Evolutionary conservation across 2,113 vertebrate genomes (phyloP).

Genomic region (Protobothrops flavoviridis): DNA sequence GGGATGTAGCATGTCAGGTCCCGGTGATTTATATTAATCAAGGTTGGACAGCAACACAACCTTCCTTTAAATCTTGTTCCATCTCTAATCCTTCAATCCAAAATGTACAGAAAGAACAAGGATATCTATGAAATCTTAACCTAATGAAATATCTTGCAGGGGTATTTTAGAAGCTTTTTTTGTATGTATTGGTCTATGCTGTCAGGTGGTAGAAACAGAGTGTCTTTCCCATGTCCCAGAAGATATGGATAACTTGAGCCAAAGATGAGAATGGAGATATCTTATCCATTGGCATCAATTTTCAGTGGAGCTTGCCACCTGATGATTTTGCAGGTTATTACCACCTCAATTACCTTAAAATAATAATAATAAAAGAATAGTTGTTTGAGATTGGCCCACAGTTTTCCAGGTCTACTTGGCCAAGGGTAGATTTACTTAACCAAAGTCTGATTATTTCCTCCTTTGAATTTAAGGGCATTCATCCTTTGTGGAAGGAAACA

Average conservation of each 20-base stretch:
- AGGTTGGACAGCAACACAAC: not conserved
- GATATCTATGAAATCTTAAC: not conserved
- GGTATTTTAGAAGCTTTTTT: not conserved
- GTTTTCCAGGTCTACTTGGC: not conserved
- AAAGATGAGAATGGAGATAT: not conserved
- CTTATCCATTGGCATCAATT: not conserved
- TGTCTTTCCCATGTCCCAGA: not conserved
- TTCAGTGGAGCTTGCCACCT: not conserved
- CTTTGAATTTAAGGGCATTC: not conserved
- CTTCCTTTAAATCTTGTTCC: not conserved
- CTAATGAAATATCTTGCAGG: not conserved
- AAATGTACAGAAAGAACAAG: not conserved
- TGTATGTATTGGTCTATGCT: too few species aligned
- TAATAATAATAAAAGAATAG: not conserved
- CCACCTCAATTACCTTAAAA: not conserved
- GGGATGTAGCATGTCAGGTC: too few species aligned
- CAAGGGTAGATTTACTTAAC: not conserved
- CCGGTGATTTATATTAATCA: too few species aligned
- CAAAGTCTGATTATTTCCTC: not conserved
- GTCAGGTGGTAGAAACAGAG: too few species aligned
- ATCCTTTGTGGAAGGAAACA: not conserved
- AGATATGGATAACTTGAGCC: not conserved
- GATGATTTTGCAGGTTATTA: not conserved
- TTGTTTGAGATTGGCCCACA: not conserved
- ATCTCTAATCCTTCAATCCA: not conserved